Evolutionary conservation across 2,888 invertebrate species (phyloP).

Genomic region (Brachynemurus nebulosus): DNA sequence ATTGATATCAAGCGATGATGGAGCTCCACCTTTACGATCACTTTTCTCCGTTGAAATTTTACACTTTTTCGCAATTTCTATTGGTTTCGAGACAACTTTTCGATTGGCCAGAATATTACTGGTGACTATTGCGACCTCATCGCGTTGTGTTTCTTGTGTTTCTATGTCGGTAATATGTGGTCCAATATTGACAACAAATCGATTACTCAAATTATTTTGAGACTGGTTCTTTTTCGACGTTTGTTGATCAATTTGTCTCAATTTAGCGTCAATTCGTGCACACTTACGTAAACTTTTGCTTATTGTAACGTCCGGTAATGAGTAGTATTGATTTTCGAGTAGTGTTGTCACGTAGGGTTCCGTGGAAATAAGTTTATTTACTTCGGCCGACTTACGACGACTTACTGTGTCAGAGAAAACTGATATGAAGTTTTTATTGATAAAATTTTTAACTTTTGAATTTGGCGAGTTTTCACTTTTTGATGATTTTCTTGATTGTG

Average conservation of each 20-base stretch:
- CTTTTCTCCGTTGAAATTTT: conserved; percentile 6
- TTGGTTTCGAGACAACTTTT: conserved; percentile 6
- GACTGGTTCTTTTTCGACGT: conserved; percentile 12
- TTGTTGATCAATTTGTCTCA: conserved; percentile 34
- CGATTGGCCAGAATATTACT: too few species aligned
- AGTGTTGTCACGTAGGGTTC: conserved; percentile 26
- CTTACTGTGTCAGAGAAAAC: not conserved
- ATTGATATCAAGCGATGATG: conserved; percentile 2
- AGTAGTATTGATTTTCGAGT: conserved; percentile 54
- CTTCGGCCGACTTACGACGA: not conserved
- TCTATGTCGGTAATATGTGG: conserved; percentile 25
- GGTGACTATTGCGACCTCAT: conserved; percentile 29
- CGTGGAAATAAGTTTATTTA: conserved; percentile 19
- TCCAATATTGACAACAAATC: conserved; percentile 33
- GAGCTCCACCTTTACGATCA: not conserved
- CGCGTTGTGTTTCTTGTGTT: conserved; percentile 21
- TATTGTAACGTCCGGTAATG: conserved; percentile 54
- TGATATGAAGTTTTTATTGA: conserved; percentile 6
- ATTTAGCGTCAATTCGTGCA: conserved; percentile 55
- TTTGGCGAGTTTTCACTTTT: too few species aligned
- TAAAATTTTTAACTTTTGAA: conserved; percentile 7
- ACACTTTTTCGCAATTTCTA: conserved; percentile 8
- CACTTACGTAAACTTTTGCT: conserved; percentile 55
- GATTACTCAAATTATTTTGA: conserved; percentile 20
- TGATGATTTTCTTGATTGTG: conserved; percentile 5